Evolutionary conservation across 2,113 vertebrate genomes (phyloP), one percentile per base, ranked within the genome.

Genomic region (Hemichromis elongatus): DNA sequence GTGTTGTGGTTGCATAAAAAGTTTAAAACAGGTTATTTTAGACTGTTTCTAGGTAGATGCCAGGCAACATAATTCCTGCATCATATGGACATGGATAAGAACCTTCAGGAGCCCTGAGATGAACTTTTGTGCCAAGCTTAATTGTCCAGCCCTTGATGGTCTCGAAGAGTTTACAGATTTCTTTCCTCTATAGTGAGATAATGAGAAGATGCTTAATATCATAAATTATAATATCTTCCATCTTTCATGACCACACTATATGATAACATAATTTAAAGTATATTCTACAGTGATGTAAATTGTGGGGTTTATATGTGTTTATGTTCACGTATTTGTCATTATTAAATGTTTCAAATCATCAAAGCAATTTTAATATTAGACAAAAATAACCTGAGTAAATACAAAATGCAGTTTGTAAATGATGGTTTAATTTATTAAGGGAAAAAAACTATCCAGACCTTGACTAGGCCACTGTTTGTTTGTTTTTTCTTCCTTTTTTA

Each of bases 341-440:
- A 5, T 35, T 35, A 35, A 35, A 35, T 35, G 3, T 35, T 35
- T 35, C 33, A 35, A 7, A 5, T 35, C 33, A 35, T 5, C 33
- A 35, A 35, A 35, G 4, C 2, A 35, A 35, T 35, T 35, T 35
- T 35, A 6, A 35, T 35, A 35, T 35, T 35, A 35, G 3, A 35
- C 33, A 35, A 35, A 35, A 7, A 35, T 35, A 35, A 35, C 35
- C 35, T 35, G 35, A 3, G 2, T 66, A 13, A 37, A 66, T 66
- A 66, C 59, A 66, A 66, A 66, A 66, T 66, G 6, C 33, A 66
- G 2, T 63, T n/a, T 63, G 21, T 3, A 63, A 37, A 66, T 66
- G 0, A 66, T 37, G 4, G 0, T 21, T 0, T 66, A 3, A 66
- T 66, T 66, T 63, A 0, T 3, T 63, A 63, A 3, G 33, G 0